Evolutionary conservation across 1,140 invertebrate species (phyloP).

Genomic region (Tribolium castaneum): DNA sequence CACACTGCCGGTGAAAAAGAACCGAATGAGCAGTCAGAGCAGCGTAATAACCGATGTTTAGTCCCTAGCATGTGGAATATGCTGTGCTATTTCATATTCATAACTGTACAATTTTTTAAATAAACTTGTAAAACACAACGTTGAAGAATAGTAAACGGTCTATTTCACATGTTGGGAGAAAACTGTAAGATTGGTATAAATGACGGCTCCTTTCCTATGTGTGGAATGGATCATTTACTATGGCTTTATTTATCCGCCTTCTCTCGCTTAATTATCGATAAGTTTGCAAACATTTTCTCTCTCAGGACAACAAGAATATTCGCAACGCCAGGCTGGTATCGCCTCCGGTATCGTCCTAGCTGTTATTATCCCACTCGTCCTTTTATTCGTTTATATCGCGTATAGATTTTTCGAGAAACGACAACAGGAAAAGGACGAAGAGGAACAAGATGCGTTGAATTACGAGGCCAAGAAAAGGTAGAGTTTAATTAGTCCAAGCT

Average conservation of each 20-base stretch:
- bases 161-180: conserved; percentile 55
- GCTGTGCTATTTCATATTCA: conserved; percentile 21
- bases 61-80: conserved; percentile 49
- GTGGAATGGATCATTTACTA: conserved; percentile 55
- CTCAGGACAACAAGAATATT: conserved; percentile 82
- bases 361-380: conserved; percentile 78
- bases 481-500: not conserved
- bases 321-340: conserved; percentile 78
- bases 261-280: not conserved
- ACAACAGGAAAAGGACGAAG: conserved; percentile 68
- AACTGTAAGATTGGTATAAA: conserved; percentile 40
- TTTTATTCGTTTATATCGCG: conserved; percentile 77
- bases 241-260: conserved; percentile 4
- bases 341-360: conserved; percentile 80
- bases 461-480: conserved; percentile 34
- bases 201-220: conserved; percentile 41
- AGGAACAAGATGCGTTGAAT: conserved; percentile 53
- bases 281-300: not conserved
- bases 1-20: conserved; percentile 48
- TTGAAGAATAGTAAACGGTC: conserved; percentile 32
- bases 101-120: conserved; percentile 22
- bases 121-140: not conserved
- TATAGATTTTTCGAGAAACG: conserved; percentile 72
- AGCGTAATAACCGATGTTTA: conserved; percentile 58
- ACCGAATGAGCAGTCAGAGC: conserved; percentile 54